Evolutionary conservation across 2,888 invertebrate genomes (phyloP).

Genomic region (Melolontha melolontha): DNA sequence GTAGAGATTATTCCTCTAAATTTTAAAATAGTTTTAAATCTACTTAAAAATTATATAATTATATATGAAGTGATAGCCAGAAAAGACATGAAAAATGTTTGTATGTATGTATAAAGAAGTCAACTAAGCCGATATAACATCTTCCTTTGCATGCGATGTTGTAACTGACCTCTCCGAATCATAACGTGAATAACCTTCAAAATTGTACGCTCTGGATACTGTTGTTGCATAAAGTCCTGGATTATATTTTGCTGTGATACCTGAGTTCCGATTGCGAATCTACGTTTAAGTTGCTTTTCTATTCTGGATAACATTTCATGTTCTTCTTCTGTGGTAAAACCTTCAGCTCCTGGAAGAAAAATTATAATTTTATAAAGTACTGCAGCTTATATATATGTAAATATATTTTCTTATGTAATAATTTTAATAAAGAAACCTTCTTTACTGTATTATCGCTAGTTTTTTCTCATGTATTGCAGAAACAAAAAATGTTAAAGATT

Average conservation of each 20-base stretch:
- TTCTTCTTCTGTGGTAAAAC: slow-evolving; percentile 95
- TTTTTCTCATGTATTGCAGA: too few species aligned
- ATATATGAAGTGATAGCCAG: background rate
- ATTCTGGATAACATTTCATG: slow-evolving; percentile 89
- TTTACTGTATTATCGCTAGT: too few species aligned
- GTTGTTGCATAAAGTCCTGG: slow-evolving; percentile 86
- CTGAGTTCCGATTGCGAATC: slow-evolving; percentile 96
- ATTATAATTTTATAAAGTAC: slow-evolving; percentile 4
- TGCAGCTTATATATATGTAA: background rate
- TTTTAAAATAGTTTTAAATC: background rate
- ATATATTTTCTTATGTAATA: too few species aligned
- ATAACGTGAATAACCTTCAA: slow-evolving; percentile 93
- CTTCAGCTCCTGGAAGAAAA: slow-evolving; percentile 85
- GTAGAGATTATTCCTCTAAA: slow-evolving; percentile 1
- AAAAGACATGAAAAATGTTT: slow-evolving; percentile 30
- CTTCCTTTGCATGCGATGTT: slow-evolving; percentile 96
- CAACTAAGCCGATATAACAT: slow-evolving; percentile 94
- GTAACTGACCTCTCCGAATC: slow-evolving; percentile 95
- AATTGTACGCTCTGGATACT: slow-evolving; percentile 88
- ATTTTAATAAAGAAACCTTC: too few species aligned
- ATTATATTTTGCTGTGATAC: slow-evolving; percentile 95
- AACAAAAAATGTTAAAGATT: too few species aligned
- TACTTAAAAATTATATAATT: slow-evolving; percentile 2
- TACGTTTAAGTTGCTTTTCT: slow-evolving; percentile 92
- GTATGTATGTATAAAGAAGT: slow-evolving; percentile 49